These are phyloP conservation scores for Coilia nasus DNA, from an alignment of 2,797 vertebrate species.

Conservation along the genomic window DNA sequence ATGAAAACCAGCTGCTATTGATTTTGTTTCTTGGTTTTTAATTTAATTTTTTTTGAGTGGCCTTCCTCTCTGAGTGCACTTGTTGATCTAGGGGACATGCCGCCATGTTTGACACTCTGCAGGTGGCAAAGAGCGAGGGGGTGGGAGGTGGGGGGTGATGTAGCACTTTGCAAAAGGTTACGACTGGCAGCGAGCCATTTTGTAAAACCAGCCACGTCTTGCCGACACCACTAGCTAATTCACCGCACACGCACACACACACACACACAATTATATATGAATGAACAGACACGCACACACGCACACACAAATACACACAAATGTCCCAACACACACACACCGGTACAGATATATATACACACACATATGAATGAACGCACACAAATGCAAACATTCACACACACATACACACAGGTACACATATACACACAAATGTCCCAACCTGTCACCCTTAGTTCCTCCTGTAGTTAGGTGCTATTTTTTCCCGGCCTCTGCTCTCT, in stretches of 20 bases:
- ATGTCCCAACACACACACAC: constrained; percentile 31
- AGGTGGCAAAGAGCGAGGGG: constrained; percentile 47
- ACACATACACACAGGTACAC: constrained; percentile 29
- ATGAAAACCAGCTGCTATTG: constrained; percentile 79
- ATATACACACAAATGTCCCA: neutral
- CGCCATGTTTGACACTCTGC: constrained; percentile 48
- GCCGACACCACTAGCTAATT: neutral
- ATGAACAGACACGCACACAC: no score
- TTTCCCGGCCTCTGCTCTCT: constrained; percentile 31
- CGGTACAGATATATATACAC: neutral
- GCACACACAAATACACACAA: neutral
- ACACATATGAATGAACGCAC: neutral
- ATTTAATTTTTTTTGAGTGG: no score
- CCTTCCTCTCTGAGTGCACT: constrained; percentile 62
- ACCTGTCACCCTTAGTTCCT: constrained; percentile 51
- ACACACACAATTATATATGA: neutral
- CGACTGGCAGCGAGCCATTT: constrained; percentile 4
- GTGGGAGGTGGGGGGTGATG: constrained; percentile 52
- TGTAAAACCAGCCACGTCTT: neutral
- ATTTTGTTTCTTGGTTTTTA: constrained; percentile 61
- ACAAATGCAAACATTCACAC: constrained; percentile 30
- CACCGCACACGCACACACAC: constrained; percentile 32
- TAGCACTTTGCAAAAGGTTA: constrained; percentile 39
- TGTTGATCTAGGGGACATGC: constrained; percentile 66
- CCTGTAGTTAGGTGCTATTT: constrained; percentile 48